These are phyloP conservation scores for Catocala nupta DNA, from an alignment of 2,888 invertebrate species.

Conservation along the genomic window DNA sequence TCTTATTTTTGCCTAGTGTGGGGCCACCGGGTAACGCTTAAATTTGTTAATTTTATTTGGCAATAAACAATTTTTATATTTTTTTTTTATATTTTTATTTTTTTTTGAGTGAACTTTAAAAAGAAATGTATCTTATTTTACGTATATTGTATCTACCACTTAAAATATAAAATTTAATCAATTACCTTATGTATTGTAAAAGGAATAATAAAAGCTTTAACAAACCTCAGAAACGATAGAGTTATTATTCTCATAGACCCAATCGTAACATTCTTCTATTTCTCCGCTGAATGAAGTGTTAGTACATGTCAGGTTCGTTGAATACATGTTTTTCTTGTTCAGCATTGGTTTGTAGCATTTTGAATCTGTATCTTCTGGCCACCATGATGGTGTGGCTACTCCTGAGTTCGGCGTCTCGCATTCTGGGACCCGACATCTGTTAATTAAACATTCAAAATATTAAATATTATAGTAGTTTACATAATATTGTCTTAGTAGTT, in stretches of 20 bases:
- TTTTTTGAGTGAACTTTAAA: too few species aligned
- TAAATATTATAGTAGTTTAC: too few species aligned
- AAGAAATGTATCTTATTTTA: too few species aligned
- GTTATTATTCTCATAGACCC: slow-evolving; percentile 74
- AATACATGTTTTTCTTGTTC: slow-evolving; percentile 48
- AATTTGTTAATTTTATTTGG: too few species aligned
- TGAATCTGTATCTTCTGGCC: slow-evolving; percentile 66
- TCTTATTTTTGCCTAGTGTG: too few species aligned
- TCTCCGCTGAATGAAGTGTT: slow-evolving; percentile 61
- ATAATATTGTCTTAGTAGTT: too few species aligned
- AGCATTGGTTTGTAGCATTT: slow-evolving; percentile 69
- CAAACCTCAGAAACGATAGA: slow-evolving; percentile 73
- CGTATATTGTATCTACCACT: too few species aligned
- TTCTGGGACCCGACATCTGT: slow-evolving; percentile 72
- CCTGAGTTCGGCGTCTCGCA: slow-evolving; percentile 62
- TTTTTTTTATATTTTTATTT: too few species aligned
- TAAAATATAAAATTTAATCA: too few species aligned
- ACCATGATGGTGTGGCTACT: slow-evolving; percentile 66
- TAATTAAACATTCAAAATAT: slow-evolving; percentile 7
- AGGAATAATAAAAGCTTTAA: neutral
- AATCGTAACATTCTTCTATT: slow-evolving; percentile 68
- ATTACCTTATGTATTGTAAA: too few species aligned
- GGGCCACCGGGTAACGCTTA: too few species aligned
- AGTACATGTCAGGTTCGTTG: slow-evolving; percentile 62
- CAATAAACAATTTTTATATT: too few species aligned